These are phyloP conservation scores for Tinamus guttatus DNA, from an alignment of 2,113 vertebrate species.

Conservation along the genomic window DNA sequence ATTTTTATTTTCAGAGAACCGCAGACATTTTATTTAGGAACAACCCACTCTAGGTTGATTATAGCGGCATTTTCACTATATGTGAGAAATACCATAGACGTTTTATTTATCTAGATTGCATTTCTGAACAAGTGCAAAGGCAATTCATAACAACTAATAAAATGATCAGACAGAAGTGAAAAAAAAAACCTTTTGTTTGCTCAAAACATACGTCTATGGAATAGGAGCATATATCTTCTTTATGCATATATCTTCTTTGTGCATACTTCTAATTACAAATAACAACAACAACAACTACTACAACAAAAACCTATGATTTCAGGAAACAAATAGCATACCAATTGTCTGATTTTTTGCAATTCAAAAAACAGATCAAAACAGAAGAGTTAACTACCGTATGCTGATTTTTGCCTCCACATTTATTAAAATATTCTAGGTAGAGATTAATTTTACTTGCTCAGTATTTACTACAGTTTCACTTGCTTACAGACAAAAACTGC, in stretches of 20 bases:
- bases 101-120: background rate
- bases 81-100: background rate
- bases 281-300: background rate
- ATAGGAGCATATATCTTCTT: background rate
- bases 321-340: background rate
- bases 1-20: background rate
- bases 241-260: background rate
- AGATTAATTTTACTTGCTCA: background rate
- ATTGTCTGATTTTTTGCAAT: background rate
- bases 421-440: background rate
- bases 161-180: background rate
- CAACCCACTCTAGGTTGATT: background rate
- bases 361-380: background rate
- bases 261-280: background rate
- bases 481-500: background rate
- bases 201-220: background rate
- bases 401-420: background rate
- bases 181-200: background rate
- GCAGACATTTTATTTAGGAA: background rate
- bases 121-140: background rate
- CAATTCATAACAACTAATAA: background rate
- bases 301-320: background rate
- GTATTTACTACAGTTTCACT: background rate
- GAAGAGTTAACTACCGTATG: background rate
- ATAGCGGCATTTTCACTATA: background rate